These are phyloP conservation scores for Platyrinchus mystaceus DNA, from an alignment of 2,797 vertebrate species.

Conservation along the genomic window DNA sequence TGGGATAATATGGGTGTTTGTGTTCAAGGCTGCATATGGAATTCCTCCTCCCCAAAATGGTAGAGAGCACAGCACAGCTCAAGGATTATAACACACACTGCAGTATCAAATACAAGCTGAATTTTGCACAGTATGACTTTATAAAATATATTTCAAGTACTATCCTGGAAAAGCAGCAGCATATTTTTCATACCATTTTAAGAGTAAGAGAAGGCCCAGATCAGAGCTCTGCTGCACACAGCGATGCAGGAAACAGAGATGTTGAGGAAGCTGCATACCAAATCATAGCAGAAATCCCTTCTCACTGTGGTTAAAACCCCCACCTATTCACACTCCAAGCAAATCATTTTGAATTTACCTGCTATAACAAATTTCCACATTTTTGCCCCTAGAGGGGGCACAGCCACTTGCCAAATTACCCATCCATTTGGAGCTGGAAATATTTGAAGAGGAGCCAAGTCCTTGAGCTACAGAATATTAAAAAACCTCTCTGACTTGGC, in stretches of 20 bases:
- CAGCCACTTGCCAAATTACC: neutral
- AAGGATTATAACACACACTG: neutral
- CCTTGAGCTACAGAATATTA: slow-evolving; percentile 24
- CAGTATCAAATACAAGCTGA: neutral
- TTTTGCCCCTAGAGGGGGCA: slow-evolving; percentile 55
- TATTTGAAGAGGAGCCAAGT: slow-evolving; percentile 25
- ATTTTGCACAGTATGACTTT: neutral
- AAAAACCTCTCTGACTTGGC: neutral
- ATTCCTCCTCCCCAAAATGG: neutral
- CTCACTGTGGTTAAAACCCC: neutral
- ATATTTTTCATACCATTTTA: neutral
- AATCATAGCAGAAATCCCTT: neutral
- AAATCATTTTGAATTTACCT: neutral
- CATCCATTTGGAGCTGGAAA: neutral
- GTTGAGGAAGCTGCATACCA: neutral
- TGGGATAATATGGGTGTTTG: neutral
- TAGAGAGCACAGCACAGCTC: neutral
- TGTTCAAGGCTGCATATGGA: fast-evolving
- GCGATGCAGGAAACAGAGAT: fast-evolving
- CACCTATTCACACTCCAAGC: neutral
- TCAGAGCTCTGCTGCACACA: neutral
- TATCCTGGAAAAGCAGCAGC: neutral
- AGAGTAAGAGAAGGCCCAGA: neutral
- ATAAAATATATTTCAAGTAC: neutral
- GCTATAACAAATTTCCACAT: neutral